Percentiles rank a stretch among this genome's conserved stretches.
Conservation (phyloP, 1,140 invertebrate species). For the Zaprionus ornatus region DNA sequence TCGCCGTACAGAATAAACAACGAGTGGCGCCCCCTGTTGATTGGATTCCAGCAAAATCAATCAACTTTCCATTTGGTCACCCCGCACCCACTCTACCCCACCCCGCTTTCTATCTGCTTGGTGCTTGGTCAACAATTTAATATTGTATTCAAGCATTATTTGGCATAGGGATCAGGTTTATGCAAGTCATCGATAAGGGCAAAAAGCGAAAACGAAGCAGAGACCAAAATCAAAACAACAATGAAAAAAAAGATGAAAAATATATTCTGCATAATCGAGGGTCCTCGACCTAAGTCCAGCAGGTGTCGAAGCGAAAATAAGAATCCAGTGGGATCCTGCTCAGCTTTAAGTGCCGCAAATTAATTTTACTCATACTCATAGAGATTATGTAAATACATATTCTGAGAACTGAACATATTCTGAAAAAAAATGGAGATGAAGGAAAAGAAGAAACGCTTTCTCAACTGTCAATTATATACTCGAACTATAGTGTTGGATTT, state of each 20-base stretch:
- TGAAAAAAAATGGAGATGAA: too few species aligned
- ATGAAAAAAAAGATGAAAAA: conserved; percentile 13
- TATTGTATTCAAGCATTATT: conserved; percentile 25
- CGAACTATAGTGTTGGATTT: too few species aligned
- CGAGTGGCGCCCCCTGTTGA: conserved; percentile 10
- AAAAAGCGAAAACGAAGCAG: not conserved
- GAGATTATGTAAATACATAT: too few species aligned
- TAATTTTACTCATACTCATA: not conserved
- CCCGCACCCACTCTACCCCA: not conserved
- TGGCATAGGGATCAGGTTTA: conserved; percentile 12
- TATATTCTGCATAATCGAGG: conserved; percentile 6
- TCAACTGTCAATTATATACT: too few species aligned
- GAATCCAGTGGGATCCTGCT: not conserved
- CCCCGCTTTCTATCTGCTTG: not conserved
- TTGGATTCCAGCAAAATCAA: conserved; percentile 49
- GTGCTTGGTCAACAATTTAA: conserved; percentile 41
- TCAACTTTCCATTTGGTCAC: conserved; percentile 34
- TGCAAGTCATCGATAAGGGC: conserved; percentile 36
- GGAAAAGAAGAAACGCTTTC: too few species aligned
- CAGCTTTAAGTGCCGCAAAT: not conserved
- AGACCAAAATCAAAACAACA: not conserved
- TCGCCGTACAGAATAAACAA: conserved; percentile 33
- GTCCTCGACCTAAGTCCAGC: not conserved
- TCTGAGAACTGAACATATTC: too few species aligned
- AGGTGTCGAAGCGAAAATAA: conserved; percentile 1